Evolutionary conservation across 1,140 invertebrate genomes (phyloP).

Genomic region (Adelges cooleyi): DNA sequence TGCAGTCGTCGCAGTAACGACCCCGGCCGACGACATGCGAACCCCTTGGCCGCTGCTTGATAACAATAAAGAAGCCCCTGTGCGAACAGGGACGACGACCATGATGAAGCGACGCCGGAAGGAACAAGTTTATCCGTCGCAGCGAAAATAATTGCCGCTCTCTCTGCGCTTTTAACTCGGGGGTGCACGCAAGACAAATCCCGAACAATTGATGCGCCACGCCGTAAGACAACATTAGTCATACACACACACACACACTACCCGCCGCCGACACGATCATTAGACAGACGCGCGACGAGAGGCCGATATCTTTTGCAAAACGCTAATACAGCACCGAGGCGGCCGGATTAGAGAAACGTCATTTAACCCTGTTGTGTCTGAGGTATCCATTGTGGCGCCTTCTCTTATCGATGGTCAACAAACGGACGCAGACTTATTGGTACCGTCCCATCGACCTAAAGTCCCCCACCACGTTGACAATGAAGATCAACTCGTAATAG

Average conservation of each 20-base stretch:
- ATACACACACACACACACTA: not conserved
- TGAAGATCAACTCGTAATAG: too few species aligned
- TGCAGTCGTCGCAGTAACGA: slow-evolving; percentile 25
- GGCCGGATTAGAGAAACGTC: too few species aligned
- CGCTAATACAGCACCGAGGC: too few species aligned
- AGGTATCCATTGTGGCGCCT: too few species aligned
- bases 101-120: slow-evolving; percentile 21
- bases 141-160: slow-evolving; percentile 15
- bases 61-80: slow-evolving; percentile 8
- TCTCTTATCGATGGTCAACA: too few species aligned
- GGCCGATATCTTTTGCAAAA: too few species aligned
- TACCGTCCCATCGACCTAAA: too few species aligned
- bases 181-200: not conserved
- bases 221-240: slow-evolving; percentile 15
- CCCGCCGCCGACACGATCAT: not conserved
- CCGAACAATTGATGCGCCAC: not conserved
- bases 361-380: too few species aligned
- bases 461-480: too few species aligned
- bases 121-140: slow-evolving; percentile 25
- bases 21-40: slow-evolving; percentile 9
- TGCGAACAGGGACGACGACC: not conserved
- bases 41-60: not conserved
- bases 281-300: too few species aligned
- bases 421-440: too few species aligned
- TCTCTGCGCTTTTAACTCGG: slow-evolving; percentile 3